Evolutionary conservation across 35 echinoderm and acorn worm species (phyloP).

Genomic region (Anneissia japonica): DNA sequence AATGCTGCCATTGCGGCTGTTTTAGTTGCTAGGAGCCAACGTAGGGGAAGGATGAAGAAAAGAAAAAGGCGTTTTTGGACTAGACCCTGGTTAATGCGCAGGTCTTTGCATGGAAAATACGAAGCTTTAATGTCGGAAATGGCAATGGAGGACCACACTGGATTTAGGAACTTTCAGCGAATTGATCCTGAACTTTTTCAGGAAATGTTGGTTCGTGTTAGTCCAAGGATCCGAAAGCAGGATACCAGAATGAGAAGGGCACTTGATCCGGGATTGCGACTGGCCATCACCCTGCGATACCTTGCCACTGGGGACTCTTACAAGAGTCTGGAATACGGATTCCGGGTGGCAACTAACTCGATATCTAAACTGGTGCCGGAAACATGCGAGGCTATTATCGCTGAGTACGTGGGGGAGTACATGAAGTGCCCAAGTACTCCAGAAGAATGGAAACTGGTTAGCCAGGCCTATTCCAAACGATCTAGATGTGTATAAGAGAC

Average conservation of each 20-base stretch:
- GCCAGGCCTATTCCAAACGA: conserved; percentile 24
- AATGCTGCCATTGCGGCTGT: too few relatives aligned
- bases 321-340: conserved; percentile 31
- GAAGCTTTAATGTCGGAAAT: conserved; percentile 4
- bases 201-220: background rate
- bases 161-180: conserved; percentile 11
- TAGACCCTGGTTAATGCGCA: background rate
- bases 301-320: conserved; percentile 45
- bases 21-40: too few relatives aligned
- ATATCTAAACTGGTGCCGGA: conserved; percentile 28
- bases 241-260: conserved; percentile 9
- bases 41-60: too few relatives aligned
- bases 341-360: conserved; percentile 3
- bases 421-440: background rate
- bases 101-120: background rate
- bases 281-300: conserved; percentile 38
- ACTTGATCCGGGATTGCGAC: conserved; percentile 4
- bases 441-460: conserved; percentile 9
- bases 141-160: background rate
- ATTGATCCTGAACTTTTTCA: conserved; percentile 4
- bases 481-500: conserved; percentile 17
- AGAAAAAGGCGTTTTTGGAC: too few relatives aligned
- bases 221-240: conserved; percentile 1
- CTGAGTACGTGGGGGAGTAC: conserved; percentile 24
- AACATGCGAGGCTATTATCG: conserved; percentile 34